Percentiles rank a stretch among this genome's conserved stretches.
These are phyloP conservation scores for Germaria angustata DNA, from an alignment of 2,888 invertebrate genomes.

Conservation along the genomic window DNA sequence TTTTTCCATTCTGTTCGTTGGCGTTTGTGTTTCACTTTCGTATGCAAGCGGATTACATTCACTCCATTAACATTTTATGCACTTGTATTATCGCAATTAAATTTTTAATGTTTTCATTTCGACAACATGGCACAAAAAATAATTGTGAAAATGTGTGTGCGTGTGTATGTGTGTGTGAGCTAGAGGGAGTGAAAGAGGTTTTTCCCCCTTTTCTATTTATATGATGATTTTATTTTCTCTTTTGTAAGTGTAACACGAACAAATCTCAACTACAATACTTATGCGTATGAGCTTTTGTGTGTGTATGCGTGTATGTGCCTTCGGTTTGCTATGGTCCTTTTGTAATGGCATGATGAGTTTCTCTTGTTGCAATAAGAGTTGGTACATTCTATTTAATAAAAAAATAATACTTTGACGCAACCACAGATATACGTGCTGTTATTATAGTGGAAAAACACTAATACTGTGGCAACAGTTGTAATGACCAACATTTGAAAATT, in stretches of 20 bases:
- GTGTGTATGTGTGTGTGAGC: no score
- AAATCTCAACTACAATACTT: background rate
- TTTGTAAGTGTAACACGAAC: background rate
- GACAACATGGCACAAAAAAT: slow-evolving; percentile 66
- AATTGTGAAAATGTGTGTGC: slow-evolving; percentile 15
- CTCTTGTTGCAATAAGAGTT: slow-evolving; percentile 5
- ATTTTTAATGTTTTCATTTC: slow-evolving; percentile 79
- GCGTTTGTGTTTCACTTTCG: slow-evolving; percentile 69
- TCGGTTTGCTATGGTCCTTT: background rate
- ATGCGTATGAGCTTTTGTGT: background rate
- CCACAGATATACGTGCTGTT: slow-evolving; percentile 69
- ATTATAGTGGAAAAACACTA: background rate
- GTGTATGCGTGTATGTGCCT: background rate
- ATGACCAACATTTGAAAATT: background rate
- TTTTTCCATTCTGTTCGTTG: slow-evolving; percentile 13
- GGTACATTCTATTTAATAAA: slow-evolving; percentile 10
- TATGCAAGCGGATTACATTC: slow-evolving; percentile 75
- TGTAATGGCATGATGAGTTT: background rate
- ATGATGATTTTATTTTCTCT: background rate
- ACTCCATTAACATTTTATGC: slow-evolving; percentile 79
- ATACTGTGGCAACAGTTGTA: slow-evolving; percentile 40
- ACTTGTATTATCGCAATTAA: slow-evolving; percentile 79
- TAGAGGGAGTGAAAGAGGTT: no score
- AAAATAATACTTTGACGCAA: slow-evolving; percentile 44
- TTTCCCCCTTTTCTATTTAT: background rate